phyloP scores from a whole-genome alignment of 2,797 vertebrate genomes.

The Platyrinchus mystaceus region DNA sequence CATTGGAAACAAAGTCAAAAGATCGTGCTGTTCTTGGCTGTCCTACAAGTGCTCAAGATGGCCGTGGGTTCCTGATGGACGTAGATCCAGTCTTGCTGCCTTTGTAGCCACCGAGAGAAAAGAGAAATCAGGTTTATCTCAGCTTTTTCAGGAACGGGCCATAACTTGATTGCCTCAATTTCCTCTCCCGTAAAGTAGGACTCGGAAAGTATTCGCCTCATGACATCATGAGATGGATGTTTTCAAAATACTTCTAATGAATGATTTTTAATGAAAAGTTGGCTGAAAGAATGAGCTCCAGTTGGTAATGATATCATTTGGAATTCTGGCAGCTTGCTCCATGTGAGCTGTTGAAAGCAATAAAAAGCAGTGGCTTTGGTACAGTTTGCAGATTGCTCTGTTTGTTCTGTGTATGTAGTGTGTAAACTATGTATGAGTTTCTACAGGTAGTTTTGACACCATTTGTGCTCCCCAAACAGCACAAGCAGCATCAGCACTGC shows the following conservation, averaged over 20 bases:
- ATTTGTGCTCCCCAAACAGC: rapidly evolving
- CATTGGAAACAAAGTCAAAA: constrained; percentile 17
- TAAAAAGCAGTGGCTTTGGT: background rate
- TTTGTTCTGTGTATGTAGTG: rapidly evolving
- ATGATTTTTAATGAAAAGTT: constrained; percentile 39
- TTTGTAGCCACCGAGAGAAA: constrained; percentile 2
- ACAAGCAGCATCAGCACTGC: background rate
- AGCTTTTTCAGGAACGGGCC: constrained; percentile 7
- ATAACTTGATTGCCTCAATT: constrained; percentile 33
- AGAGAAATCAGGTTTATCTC: constrained; percentile 44
- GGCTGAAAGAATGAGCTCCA: background rate
- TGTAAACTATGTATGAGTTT: rapidly evolving
- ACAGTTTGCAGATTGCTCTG: rapidly evolving
- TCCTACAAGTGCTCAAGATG: background rate
- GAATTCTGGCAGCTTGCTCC: background rate
- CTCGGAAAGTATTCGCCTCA: constrained; percentile 19
- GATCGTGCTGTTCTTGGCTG: constrained; percentile 22
- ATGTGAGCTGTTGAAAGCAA: constrained; percentile 1
- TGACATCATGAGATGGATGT: constrained; percentile 19
- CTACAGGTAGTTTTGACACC: background rate
- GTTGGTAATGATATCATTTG: constrained; percentile 16
- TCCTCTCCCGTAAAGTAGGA: constrained; percentile 29
- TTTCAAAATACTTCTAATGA: constrained; percentile 21
- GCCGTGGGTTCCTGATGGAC: background rate
- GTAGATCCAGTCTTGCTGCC: constrained; percentile 3